These are phyloP conservation scores for Frankliniella intonsa DNA, from an alignment of 2,888 invertebrate genomes.

Conservation along the genomic window DNA sequence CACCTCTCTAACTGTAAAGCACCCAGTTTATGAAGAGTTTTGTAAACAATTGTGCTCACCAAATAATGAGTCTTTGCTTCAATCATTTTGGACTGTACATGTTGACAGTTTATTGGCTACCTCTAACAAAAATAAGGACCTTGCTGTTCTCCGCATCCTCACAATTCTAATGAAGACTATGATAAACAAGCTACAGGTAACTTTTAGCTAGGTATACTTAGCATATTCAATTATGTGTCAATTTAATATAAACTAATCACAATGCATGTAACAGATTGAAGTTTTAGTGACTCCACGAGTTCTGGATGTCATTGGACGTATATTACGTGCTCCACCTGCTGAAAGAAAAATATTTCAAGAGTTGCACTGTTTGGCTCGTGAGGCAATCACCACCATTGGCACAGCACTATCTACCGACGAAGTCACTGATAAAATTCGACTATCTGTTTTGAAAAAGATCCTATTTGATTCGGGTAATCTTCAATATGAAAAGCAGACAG, in stretches of 20 bases:
- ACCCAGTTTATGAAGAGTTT: neutral
- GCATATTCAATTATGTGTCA: neutral
- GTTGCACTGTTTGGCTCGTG: neutral
- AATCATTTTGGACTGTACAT: neutral
- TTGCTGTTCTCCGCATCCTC: neutral
- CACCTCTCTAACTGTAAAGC: neutral
- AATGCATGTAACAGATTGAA: neutral
- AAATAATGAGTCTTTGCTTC: neutral
- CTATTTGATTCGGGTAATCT: neutral
- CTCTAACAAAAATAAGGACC: neutral
- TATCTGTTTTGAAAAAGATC: conserved; percentile 52
- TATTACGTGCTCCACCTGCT: neutral
- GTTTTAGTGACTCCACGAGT: neutral
- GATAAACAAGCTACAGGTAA: neutral
- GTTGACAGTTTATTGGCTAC: neutral
- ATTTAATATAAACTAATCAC: neutral
- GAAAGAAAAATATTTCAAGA: neutral
- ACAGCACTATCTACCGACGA: neutral
- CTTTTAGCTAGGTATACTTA: neutral
- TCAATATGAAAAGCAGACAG: neutral
- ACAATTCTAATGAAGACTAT: neutral
- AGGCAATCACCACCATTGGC: neutral
- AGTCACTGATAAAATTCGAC: conserved; percentile 41
- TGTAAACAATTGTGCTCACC: neutral
- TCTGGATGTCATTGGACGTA: neutral